These are phyloP conservation scores for Charadrius vociferus DNA, from an alignment of 2,113 vertebrate species.

Conservation along the genomic window DNA sequence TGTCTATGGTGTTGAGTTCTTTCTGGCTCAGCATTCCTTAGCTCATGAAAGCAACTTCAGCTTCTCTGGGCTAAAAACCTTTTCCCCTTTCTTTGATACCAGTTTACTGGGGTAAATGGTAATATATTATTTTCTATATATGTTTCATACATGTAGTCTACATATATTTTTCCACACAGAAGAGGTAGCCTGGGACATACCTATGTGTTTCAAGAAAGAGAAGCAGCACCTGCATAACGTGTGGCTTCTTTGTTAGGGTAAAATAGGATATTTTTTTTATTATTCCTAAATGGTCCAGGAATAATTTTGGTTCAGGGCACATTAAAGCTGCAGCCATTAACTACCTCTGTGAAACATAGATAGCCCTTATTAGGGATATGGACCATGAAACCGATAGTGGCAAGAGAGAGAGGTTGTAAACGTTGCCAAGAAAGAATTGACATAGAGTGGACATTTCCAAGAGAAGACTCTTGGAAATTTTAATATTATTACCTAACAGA, in stretches of 20 bases:
- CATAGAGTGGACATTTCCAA: not conserved
- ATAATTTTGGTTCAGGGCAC: not conserved
- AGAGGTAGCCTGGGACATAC: not conserved
- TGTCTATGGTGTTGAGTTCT: not conserved
- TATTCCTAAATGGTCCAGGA: not conserved
- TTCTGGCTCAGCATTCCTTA: not conserved
- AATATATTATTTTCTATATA: not conserved
- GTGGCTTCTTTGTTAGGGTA: not conserved
- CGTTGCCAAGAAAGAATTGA: not conserved
- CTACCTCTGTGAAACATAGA: not conserved
- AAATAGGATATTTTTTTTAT: not conserved
- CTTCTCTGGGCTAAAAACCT: not conserved
- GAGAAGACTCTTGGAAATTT: not conserved
- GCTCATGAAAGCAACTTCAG: not conserved
- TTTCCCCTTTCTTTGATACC: not conserved
- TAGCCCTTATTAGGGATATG: not conserved
- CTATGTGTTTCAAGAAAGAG: not conserved
- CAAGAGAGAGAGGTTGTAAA: not conserved
- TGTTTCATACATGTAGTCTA: not conserved
- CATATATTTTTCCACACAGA: not conserved
- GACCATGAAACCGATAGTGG: not conserved
- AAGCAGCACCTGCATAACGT: not conserved
- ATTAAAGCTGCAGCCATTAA: not conserved
- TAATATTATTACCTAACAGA: not conserved
- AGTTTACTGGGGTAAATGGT: not conserved